A percentile compares a stretch with the other conserved stretches of the same genome.
phyloP scores from a whole-genome alignment of 1,140 invertebrate species.

The Drosophila sp. region DNA sequence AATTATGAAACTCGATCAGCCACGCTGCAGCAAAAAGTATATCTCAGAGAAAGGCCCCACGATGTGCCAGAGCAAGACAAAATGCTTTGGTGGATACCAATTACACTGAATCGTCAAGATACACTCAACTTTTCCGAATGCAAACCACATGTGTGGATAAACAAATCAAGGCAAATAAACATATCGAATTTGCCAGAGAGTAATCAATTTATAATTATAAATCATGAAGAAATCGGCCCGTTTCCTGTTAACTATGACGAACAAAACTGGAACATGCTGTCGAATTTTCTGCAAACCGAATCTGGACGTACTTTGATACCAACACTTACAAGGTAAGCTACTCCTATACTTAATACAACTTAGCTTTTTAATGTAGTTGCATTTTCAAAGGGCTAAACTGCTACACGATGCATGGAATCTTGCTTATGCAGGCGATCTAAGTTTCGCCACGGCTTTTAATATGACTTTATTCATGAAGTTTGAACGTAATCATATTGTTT shows the following conservation, averaged over 20 bases:
- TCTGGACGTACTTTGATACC: constrained; percentile 86
- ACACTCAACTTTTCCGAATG: constrained; percentile 85
- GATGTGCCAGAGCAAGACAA: constrained; percentile 86
- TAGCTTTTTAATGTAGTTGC: not conserved
- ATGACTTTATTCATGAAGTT: constrained; percentile 89
- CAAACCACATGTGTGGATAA: constrained; percentile 86
- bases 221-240: constrained; percentile 92
- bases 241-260: constrained; percentile 92
- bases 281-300: constrained; percentile 85
- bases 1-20: constrained; percentile 87
- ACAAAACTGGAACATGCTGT: constrained; percentile 90
- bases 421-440: constrained; percentile 89
- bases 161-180: constrained; percentile 83
- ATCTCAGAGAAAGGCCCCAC: constrained; percentile 87
- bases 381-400: constrained; percentile 86
- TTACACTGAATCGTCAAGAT: constrained; percentile 85
- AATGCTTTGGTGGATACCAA: constrained; percentile 89
- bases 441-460: constrained; percentile 88
- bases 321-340: constrained; percentile 84
- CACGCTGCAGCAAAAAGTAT: constrained; percentile 88
- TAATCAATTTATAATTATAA: constrained; percentile 88
- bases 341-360: too few species aligned
- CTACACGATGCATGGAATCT: constrained; percentile 91
- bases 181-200: constrained; percentile 84
- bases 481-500: constrained; percentile 89